Evolutionary conservation across 2,113 vertebrate genomes (phyloP).

Genomic region (Setophaga petechia): DNA sequence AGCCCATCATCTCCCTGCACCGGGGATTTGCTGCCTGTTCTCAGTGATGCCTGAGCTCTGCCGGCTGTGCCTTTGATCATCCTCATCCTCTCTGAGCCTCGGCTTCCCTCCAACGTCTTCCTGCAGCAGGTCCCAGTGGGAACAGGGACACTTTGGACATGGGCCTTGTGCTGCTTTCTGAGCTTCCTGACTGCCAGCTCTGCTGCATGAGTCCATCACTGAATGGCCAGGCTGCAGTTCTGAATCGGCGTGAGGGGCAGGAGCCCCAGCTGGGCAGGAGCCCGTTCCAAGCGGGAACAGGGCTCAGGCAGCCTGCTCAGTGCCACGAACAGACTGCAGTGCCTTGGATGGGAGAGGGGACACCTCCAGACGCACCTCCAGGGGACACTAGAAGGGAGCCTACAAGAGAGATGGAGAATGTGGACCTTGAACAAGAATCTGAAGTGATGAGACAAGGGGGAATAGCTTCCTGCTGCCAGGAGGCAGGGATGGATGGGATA

Average conservation of each 20-base stretch:
- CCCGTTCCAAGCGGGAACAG: not conserved
- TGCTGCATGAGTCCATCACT: not conserved
- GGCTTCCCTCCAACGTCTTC: rapidly evolving
- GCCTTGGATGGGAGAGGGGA: not conserved
- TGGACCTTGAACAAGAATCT: not conserved
- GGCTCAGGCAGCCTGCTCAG: not conserved
- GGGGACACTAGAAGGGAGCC: not conserved
- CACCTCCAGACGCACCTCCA: not conserved
- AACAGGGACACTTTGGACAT: rapidly evolving
- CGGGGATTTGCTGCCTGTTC: not conserved
- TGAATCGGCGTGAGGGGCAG: not conserved
- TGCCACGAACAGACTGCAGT: rapidly evolving
- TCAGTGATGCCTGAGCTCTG: not conserved
- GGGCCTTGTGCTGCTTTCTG: not conserved
- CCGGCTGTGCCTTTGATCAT: not conserved
- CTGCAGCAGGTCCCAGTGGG: rapidly evolving
- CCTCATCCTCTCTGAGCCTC: not conserved
- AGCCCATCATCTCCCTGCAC: not conserved
- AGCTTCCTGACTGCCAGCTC: not conserved
- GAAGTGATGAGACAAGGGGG: not conserved
- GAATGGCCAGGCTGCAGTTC: not conserved
- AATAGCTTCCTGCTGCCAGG: not conserved
- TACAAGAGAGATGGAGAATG: not conserved
- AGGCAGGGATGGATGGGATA: not conserved
- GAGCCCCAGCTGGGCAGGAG: not conserved